Conservation (phyloP, 2,888 invertebrate genomes). For the Lasioglossum oenotherae region DNA sequence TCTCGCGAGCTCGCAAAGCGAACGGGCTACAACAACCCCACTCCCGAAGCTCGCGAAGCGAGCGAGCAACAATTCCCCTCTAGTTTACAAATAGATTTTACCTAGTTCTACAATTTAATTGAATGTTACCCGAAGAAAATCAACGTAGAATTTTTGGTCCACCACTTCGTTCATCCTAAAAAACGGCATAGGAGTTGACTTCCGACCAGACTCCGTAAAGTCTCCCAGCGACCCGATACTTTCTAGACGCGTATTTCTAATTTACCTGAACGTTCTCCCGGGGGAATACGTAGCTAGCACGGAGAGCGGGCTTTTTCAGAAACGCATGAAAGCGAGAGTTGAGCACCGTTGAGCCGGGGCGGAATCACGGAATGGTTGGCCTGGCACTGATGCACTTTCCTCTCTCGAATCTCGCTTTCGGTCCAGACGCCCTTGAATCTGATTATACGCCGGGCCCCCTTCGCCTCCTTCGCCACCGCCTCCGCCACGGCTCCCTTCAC, state of each 20-base stretch:
- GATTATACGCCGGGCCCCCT: conserved; percentile 76
- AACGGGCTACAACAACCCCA: too few relatives aligned
- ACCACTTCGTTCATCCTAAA: neutral
- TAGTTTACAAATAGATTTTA: neutral
- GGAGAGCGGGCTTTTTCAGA: neutral
- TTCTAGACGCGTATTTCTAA: conserved; percentile 3
- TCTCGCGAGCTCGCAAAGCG: too few relatives aligned
- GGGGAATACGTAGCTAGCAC: neutral
- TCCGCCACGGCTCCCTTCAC: conserved; percentile 53
- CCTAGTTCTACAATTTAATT: neutral
- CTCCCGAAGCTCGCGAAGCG: too few relatives aligned
- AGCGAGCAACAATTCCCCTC: too few relatives aligned
- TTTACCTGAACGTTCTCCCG: neutral
- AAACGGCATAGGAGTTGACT: neutral
- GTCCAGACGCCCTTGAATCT: conserved; percentile 82
- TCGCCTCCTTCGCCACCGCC: conserved; percentile 49
- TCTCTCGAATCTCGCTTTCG: conserved; percentile 73
- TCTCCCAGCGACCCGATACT: neutral
- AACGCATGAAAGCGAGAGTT: conserved; percentile 49
- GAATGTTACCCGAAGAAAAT: neutral
- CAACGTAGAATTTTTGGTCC: neutral
- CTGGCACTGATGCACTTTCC: conserved; percentile 73
- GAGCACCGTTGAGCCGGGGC: conserved; percentile 74
- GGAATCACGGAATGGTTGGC: conserved; percentile 69
- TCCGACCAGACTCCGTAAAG: neutral